Conservation (phyloP, 1,140 invertebrate species). For the Sitobion miscanthi region DNA sequence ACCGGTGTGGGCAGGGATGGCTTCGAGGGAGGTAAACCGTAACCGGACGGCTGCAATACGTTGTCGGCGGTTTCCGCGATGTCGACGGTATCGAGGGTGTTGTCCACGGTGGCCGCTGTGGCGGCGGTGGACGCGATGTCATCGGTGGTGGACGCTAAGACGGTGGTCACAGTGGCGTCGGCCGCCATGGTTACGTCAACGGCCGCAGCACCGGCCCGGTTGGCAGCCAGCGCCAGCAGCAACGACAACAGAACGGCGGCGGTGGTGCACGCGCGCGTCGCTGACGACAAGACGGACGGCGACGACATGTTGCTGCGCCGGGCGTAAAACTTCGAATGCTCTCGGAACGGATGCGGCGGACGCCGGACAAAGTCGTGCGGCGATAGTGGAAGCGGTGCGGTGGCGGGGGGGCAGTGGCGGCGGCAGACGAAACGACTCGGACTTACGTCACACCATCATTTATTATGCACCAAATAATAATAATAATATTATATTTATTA, state of each 20-base stretch:
- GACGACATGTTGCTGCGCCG: conserved; percentile 19
- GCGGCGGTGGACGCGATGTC: background rate
- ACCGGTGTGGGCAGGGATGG: background rate
- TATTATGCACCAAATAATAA: background rate
- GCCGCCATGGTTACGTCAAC: background rate
- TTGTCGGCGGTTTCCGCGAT: background rate
- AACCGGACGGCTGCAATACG: background rate
- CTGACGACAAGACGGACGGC: conserved; percentile 1
- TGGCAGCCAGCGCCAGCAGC: background rate
- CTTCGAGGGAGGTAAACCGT: background rate
- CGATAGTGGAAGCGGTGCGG: background rate
- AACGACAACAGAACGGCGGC: background rate
- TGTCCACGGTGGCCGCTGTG: background rate
- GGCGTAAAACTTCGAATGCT: conserved; percentile 35
- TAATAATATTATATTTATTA: background rate
- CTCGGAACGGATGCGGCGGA: background rate
- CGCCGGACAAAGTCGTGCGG: background rate
- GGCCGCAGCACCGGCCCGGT: background rate
- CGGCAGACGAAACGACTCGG: conserved; percentile 24
- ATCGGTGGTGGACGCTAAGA: no score
- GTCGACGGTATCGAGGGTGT: background rate
- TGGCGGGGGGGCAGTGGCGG: background rate
- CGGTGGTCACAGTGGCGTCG: no score
- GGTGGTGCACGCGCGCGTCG: conserved; percentile 13
- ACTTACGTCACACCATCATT: background rate